Base-by-base conservation (phyloP, 2,113 vertebrate genomes). In the Dicaeum eximium region DNA sequence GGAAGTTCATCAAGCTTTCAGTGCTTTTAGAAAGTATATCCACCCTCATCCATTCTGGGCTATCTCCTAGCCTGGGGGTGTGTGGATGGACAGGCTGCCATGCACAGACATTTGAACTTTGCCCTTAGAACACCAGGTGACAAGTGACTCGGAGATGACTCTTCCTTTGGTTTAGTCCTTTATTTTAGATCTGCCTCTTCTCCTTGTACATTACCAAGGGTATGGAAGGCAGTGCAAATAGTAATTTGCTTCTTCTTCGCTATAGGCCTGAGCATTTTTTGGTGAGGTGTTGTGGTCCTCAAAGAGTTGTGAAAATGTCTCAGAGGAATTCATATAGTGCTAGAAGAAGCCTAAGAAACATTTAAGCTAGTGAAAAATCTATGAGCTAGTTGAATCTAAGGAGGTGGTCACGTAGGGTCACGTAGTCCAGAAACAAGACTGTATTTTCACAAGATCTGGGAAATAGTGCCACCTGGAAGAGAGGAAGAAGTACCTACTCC, bases 331-430 rank as follows among this genome's bases (percentile, higher is more conserved):
- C 23, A 58, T 28, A 47, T 37, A 70, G 50, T 70, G 35, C 75
- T 92, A 61, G 67, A 86, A 90, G 19, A 54, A 77, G 44, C 21
- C 87, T 51, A 86, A 74, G 38, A 74, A 84, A 73, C 38, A 53
- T 50, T 80, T 82, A 57, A 90, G 18, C 31, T 58, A 51, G 33
- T 62, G 71, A 77, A 88, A 88, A 92, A 92, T 66, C 62, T 88
- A 4, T 3, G 1, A 66, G 30, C 9, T 57, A 61, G 28, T 16
- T 86, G 58, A 80, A 72, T 37, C 31, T 85, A 40, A 79, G 25
- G 4, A 45, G 44, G 51, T 4, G 1, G 37, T 70, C 15, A 25
- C n/a, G n/a, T n/a, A 90, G 27, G 54, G 15, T 88, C 54, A 66
- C 16, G 45, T 33, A n/a, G 30, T 65, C 54, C 33, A 77, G 54